Evolutionary conservation across 2,797 vertebrate genomes (phyloP), one percentile per base, ranked within the genome.

Genomic region (Anguilla megastoma): DNA sequence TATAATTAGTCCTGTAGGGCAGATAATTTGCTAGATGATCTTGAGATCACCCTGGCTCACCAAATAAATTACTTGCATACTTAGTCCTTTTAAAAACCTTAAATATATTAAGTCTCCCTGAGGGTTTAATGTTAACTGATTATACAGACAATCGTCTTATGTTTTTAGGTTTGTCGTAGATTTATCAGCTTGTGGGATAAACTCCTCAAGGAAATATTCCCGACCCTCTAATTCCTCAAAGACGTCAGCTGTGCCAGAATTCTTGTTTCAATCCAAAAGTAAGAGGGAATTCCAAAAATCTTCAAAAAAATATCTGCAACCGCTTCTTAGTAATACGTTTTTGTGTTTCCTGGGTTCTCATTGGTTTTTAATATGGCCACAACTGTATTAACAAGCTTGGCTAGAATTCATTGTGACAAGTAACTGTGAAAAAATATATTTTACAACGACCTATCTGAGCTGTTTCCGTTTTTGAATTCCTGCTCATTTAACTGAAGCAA

Each of bases 141-240:
- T 82, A 82, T 50, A 82, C 7, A 36, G 88, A 80, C 71, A 87
- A 84, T 89, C 88, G 91, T 91, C 92, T 92, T 41, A 80, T 52
- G 30, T 84, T 66, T 83, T 33, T 66, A 48, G 30, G 76, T 74
- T 66, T 76, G 79, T 50, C 45, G 45, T n/a, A 41, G 41, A 82
- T n/a, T 48, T 82, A 50, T 18, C 79, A 24, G 41, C 45, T 14
- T 16, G 18, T 27, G 10, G 74, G 16, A 79, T 79, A 41, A 79
- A 79, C 12, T 71, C 8, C 69, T 21, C 14, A 79, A 79, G 36
- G 12, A 79, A 41, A 79, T 79, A 79, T 41, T 71, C 30, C 3
- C 3, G 41, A 36, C 16, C 30, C 14, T 41, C 3, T 18, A 36
- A 12, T 41, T 79, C 41, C 74, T 41, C 74, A 74, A 36, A 74